phyloP scores from a whole-genome alignment of 1,140 invertebrate species.

The Procambarus virginalis region DNA sequence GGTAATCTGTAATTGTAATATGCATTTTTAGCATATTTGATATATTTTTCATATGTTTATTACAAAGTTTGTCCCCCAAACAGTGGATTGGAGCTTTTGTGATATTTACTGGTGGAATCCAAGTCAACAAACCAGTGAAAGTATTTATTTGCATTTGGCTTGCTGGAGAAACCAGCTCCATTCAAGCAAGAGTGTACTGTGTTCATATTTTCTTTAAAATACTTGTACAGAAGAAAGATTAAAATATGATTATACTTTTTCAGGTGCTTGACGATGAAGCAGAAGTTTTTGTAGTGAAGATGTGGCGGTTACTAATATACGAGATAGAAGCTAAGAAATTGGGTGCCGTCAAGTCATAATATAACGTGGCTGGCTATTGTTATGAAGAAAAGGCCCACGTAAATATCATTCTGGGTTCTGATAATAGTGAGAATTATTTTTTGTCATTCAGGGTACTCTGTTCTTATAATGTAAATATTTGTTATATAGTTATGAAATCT shows the following conservation, averaged over 20 bases:
- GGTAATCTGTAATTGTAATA: too few relatives aligned
- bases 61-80: too few relatives aligned
- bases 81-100: too few relatives aligned
- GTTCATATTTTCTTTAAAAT: too few relatives aligned
- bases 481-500: neutral
- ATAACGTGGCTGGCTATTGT: neutral
- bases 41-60: too few relatives aligned
- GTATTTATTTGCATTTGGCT: too few relatives aligned
- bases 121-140: too few relatives aligned
- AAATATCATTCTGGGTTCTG: neutral
- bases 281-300: constrained; percentile 99
- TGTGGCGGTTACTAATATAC: constrained; percentile 99
- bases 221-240: too few relatives aligned
- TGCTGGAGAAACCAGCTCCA: too few relatives aligned
- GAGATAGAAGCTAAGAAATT: constrained; percentile 98
- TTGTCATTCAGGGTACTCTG: neutral
- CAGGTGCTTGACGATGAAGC: constrained; percentile 99
- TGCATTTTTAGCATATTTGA: too few relatives aligned
- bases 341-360: constrained; percentile 65
- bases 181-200: too few relatives aligned
- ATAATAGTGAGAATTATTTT: neutral
- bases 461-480: neutral
- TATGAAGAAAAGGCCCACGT: neutral
- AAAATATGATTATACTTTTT: neutral
- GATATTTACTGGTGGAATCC: too few relatives aligned